A percentile compares a stretch with the other conserved stretches of the same genome.
These are phyloP conservation scores for Urocyon cinereoargenteus DNA, from an alignment of 2,797 vertebrate species.

Conservation along the genomic window DNA sequence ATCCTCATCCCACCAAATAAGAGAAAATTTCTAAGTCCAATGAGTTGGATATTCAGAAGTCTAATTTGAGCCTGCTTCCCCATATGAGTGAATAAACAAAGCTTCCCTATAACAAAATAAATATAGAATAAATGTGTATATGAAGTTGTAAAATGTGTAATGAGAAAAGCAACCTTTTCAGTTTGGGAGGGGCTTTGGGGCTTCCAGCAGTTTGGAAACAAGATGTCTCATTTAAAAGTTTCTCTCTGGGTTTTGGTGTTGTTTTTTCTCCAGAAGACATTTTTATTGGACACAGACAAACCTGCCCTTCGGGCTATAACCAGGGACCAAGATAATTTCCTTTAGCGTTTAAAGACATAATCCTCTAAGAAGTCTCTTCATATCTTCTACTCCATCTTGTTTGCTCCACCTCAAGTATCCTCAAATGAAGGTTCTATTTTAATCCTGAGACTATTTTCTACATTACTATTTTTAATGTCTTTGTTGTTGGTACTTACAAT, in stretches of 20 bases:
- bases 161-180: background rate
- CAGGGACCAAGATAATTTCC: background rate
- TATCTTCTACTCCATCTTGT: background rate
- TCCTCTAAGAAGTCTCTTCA: background rate
- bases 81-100: background rate
- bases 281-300: background rate
- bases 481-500: conserved; percentile 6
- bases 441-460: conserved; percentile 37
- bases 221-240: background rate
- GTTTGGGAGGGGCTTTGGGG: background rate
- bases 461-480: conserved; percentile 4
- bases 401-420: background rate
- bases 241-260: background rate
- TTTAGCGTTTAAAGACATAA: conserved; percentile 13
- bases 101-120: background rate
- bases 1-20: background rate
- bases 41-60: background rate
- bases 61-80: background rate
- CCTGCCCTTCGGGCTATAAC: background rate
- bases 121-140: background rate
- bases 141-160: conserved; percentile 9
- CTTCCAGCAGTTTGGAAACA: conserved; percentile 20
- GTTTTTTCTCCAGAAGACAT: background rate
- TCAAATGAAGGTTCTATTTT: conserved; percentile 52
- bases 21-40: background rate